phyloP scores from a whole-genome alignment of 2,888 invertebrate genomes.

The Tipula vernalis region DNA sequence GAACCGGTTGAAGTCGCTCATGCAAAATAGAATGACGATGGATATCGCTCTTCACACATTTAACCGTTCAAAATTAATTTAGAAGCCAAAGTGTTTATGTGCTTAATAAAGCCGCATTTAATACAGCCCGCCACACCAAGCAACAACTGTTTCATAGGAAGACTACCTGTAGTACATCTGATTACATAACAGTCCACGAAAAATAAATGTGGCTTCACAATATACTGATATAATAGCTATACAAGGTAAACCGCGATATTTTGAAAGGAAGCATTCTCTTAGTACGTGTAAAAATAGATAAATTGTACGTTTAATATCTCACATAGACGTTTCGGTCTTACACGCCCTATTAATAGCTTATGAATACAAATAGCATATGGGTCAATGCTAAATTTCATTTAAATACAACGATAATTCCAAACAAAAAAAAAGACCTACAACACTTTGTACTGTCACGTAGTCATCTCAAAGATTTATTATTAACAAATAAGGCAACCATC shows the following conservation, averaged over 20 bases:
- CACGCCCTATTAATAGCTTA: neutral
- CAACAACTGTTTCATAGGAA: too few relatives aligned
- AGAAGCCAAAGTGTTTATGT: too few relatives aligned
- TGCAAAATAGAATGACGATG: too few relatives aligned
- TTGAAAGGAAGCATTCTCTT: neutral
- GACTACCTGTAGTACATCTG: too few relatives aligned
- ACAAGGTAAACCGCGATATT: neutral
- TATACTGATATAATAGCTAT: too few relatives aligned
- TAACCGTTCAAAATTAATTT: too few relatives aligned
- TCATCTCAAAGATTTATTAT: neutral
- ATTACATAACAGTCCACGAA: too few relatives aligned
- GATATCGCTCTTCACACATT: too few relatives aligned
- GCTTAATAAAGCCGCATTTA: too few relatives aligned
- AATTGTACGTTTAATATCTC: neutral
- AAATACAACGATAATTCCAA: neutral
- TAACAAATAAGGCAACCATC: neutral
- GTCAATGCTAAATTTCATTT: neutral
- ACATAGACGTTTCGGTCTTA: neutral
- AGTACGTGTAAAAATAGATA: neutral
- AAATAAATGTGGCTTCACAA: too few relatives aligned
- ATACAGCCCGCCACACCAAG: too few relatives aligned
- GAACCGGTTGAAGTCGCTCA: too few relatives aligned
- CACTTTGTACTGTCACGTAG: neutral
- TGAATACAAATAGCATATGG: neutral
- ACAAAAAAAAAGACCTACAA: neutral